Percentiles rank a stretch among this genome's conserved stretches.
These are phyloP conservation scores for Zaprionus vittiger DNA, from an alignment of 1,140 invertebrate genomes.

Conservation along the genomic window DNA sequence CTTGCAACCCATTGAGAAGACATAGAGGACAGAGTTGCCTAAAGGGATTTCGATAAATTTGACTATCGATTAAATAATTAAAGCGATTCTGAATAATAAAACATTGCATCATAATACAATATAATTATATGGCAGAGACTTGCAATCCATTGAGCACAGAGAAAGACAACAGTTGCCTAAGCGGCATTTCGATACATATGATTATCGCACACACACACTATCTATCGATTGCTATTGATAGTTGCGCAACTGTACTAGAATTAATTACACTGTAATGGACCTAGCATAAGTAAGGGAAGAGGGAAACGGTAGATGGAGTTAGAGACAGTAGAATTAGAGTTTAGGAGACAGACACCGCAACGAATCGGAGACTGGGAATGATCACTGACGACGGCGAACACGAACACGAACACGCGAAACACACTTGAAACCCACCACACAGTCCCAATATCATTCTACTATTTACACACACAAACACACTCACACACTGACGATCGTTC, in stretches of 20 bases:
- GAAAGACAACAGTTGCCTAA: neutral
- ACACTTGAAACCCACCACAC: constrained; percentile 1
- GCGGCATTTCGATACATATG: neutral
- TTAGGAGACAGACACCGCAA: neutral
- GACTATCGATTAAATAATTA: neutral
- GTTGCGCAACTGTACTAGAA: constrained; percentile 4
- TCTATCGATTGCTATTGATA: neutral
- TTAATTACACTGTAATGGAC: neutral
- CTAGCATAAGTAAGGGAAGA: neutral
- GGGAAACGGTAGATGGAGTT: neutral
- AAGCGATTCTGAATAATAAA: too few relatives aligned
- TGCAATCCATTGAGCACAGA: neutral
- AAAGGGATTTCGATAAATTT: neutral
- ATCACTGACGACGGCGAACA: neutral
- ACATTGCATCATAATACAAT: too few relatives aligned
- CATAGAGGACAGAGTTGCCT: too few relatives aligned
- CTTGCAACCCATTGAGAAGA: neutral
- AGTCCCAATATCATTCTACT: neutral
- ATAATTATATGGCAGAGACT: too few relatives aligned
- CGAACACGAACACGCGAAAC: neutral
- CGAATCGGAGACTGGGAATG: neutral
- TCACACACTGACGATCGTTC: neutral
- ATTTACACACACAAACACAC: neutral
- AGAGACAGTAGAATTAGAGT: neutral
- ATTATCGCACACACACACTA: neutral